Base-by-base conservation (phyloP, 2,888 invertebrate species). In the Diaperis boleti region DNA sequence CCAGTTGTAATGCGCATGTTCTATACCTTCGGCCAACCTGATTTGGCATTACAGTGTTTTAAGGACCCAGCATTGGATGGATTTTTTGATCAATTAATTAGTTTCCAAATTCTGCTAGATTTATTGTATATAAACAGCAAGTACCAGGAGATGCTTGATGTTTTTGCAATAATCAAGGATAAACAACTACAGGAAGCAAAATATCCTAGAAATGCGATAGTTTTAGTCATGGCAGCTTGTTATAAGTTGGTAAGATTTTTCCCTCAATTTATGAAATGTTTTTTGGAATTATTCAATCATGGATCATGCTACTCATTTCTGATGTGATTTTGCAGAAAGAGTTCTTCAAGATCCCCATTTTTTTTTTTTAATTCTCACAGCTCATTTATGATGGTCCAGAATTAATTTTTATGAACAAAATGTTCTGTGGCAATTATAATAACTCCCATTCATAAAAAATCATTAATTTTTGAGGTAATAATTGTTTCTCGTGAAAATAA, bases 1-100 rank as follows among this genome's bases (percentile, higher is more conserved):
- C 92, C 94, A 2, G 89, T 94, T 8, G 85, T 91, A 0, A 92
- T 94, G 92, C 84, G 94, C 72, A 85, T 92, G 84, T 89, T 90
- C 62, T 84, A 93, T 77, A 83, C 85, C 71, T 79, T 92, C 29
- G 88, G 92, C 77, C 86, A 89, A 72, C 88, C 90, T 1, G 84
- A 88, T 35, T 80, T 87, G 65, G 93, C 93, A 7, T 75, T 89
- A 8, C 70, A 86, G 87, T 86, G 85, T 65, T 91, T 90, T 74
- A 84, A 86, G 68, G 85, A 89, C 68, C 84, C 87, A 1, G 82
- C 82, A 37, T 81, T 91, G 20, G 78, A 79, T 11, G 86, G 86
- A 4, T 89, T 94, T 75, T 94, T 92, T 78, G 89, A 91, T 76
- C 93, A 94, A 76, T 74, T 89, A 8, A 82, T 87, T 3, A 83